These are phyloP conservation scores for Matsumurasca onukii DNA, from an alignment of 1,140 invertebrate genomes.

Conservation along the genomic window DNA sequence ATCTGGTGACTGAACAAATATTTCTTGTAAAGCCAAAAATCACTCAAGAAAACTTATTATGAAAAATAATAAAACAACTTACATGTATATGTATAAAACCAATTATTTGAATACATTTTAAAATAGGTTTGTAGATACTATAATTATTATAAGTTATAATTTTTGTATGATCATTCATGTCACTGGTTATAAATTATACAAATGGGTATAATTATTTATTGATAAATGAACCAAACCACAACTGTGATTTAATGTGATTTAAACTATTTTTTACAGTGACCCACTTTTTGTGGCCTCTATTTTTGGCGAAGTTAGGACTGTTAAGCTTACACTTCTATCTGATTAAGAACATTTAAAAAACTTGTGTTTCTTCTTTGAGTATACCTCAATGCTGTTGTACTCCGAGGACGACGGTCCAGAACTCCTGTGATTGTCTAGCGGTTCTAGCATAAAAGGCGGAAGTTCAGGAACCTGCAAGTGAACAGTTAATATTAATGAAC, in stretches of 20 bases:
- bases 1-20: constrained; percentile 42
- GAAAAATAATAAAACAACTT: not conserved
- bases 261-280: too few species aligned
- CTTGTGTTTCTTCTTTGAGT: not conserved
- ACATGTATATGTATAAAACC: not conserved
- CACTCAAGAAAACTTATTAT: not conserved
- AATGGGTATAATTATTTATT: too few species aligned
- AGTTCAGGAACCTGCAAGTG: constrained; percentile 60
- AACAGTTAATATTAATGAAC: not conserved
- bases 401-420: constrained; percentile 44
- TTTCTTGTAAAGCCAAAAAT: constrained; percentile 43
- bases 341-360: too few species aligned
- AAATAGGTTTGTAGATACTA: not conserved
- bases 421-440: constrained; percentile 55
- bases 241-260: too few species aligned
- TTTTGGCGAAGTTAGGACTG: too few species aligned
- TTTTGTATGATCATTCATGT: too few species aligned
- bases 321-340: too few species aligned
- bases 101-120: not conserved
- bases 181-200: too few species aligned
- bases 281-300: too few species aligned
- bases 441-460: constrained; percentile 86
- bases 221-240: too few species aligned
- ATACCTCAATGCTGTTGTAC: constrained; percentile 38
- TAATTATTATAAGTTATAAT: too few species aligned